Evolutionary conservation across 2,888 invertebrate species (phyloP), one percentile per base, ranked within the genome.

Genomic region (Hypomecis punctinalis): DNA sequence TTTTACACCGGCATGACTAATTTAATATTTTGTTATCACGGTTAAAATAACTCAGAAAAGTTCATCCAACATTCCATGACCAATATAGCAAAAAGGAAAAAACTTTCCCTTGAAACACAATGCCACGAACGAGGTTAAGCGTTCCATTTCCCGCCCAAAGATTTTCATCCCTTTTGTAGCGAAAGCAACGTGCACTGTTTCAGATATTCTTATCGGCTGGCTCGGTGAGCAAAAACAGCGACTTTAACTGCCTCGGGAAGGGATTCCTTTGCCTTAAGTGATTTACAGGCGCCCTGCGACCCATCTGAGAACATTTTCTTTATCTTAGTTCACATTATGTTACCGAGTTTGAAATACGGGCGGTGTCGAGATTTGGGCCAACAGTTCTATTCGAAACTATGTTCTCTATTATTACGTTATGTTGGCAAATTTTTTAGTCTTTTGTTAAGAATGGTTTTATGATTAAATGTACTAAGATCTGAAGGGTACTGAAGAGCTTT

Each of bases 201-300:
- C 81, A 82, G 82, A 83, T 82, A 85, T 86, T 84, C 85, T 85
- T 86, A 88, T 88, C 87, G 81, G 76, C 80, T 76, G 85, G 85
- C 84, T 33, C 63, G 23, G 82, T 80, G 84, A 84, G 85, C 82
- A 85, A 86, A 89, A 89, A 88, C 89, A 86, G 87, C 79, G 84
- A 86, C 84, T 88, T 86, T 83, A 85, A 84, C 84, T 82, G 84
- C 82, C 71, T 71, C 72, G 76, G 78, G 76, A 78, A 83, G 79
- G 80, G 76, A 76, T 79, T 78, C 79, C 83, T 83, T 80, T 82
- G 82, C 82, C 86, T 84, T 89, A 90, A 90, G 90, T 92, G 91
- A 91, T 92, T 91, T 91, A 91, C 85, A 81, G 84, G 81, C 89
- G 82, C 86, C 77, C 76, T 82, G 89, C 82, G 86, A 85, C 85